phyloP scores from a whole-genome alignment of 2,113 vertebrate species.

The Pristiophorus japonicus region DNA sequence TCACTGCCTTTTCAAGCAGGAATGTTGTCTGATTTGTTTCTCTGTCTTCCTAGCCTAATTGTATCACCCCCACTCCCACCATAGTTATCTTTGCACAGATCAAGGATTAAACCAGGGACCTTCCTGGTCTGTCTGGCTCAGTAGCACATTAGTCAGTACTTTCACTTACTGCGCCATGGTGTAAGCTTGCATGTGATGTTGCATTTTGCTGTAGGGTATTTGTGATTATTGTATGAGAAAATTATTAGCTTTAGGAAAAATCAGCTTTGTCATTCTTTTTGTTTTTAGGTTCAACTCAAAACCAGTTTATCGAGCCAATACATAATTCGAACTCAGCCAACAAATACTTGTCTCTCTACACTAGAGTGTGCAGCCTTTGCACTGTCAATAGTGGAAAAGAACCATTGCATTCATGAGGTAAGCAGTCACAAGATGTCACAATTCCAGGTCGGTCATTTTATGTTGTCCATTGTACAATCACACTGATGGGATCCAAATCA shows the following conservation, averaged over 20 bases:
- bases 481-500: not conserved
- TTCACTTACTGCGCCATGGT: not conserved
- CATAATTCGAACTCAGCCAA: constrained; percentile 90
- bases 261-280: constrained; percentile 26
- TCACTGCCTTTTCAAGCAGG: not conserved
- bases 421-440: constrained; percentile 38
- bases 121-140: not conserved
- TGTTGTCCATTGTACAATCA: not conserved
- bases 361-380: constrained; percentile 87
- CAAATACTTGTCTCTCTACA: constrained; percentile 86
- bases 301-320: constrained; percentile 82
- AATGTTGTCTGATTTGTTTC: not conserved
- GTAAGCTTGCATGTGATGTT: not conserved
- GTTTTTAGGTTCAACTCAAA: constrained; percentile 81
- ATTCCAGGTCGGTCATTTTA: not conserved
- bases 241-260: not conserved
- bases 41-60: not conserved
- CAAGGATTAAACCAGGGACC: not conserved
- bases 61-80: not conserved
- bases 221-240: not conserved
- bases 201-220: not conserved
- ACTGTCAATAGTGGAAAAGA: constrained; percentile 79
- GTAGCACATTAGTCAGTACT: not conserved
- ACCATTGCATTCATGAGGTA: constrained; percentile 81
- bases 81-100: not conserved